A percentile compares a stretch with the other conserved stretches of the same genome.
Evolutionary conservation across 2,797 vertebrate genomes (phyloP).

Genomic region (Coranthus polyacanthus): DNA sequence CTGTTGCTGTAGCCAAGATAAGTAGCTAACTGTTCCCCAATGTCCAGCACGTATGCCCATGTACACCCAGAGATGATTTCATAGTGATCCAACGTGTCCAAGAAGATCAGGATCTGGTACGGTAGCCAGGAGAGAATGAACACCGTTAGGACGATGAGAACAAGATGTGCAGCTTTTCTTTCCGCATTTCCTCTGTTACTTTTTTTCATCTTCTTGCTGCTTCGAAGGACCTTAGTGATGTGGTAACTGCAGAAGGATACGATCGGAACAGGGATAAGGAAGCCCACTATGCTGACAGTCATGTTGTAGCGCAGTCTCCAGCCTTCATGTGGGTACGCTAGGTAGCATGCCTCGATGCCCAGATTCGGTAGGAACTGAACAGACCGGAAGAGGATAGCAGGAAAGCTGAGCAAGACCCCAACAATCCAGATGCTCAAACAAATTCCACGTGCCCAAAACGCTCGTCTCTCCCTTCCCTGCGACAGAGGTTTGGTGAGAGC

Average conservation of each 20-base stretch:
- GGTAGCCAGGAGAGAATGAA: slow-evolving; percentile 91
- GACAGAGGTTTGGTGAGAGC: slow-evolving; percentile 90
- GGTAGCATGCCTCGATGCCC: slow-evolving; percentile 81
- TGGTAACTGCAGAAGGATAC: slow-evolving; percentile 85
- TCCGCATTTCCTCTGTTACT: slow-evolving; percentile 79
- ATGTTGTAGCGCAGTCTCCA: slow-evolving; percentile 86
- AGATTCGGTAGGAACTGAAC: slow-evolving; percentile 52
- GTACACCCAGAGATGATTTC: slow-evolving; percentile 71
- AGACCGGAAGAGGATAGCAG: slow-evolving; percentile 84
- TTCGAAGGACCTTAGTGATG: slow-evolving; percentile 82
- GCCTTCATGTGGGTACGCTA: slow-evolving; percentile 78
- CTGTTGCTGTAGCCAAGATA: slow-evolving; percentile 90
- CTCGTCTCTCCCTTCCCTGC: slow-evolving; percentile 80
- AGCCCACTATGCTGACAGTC: slow-evolving; percentile 85
- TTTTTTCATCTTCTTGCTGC: slow-evolving; percentile 75
- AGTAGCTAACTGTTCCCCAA: slow-evolving; percentile 82
- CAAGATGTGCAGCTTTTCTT: slow-evolving; percentile 84
- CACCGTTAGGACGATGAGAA: slow-evolving; percentile 86
- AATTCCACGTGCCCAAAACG: slow-evolving; percentile 83
- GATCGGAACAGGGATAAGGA: slow-evolving; percentile 86
- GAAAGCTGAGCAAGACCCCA: slow-evolving; percentile 85
- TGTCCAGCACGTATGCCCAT: slow-evolving; percentile 65
- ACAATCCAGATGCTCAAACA: slow-evolving; percentile 86
- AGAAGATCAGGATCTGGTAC: slow-evolving; percentile 86
- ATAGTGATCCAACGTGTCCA: slow-evolving; percentile 83